Conservation (phyloP, 2,888 invertebrate genomes). For the Melinaea menophilus region DNA sequence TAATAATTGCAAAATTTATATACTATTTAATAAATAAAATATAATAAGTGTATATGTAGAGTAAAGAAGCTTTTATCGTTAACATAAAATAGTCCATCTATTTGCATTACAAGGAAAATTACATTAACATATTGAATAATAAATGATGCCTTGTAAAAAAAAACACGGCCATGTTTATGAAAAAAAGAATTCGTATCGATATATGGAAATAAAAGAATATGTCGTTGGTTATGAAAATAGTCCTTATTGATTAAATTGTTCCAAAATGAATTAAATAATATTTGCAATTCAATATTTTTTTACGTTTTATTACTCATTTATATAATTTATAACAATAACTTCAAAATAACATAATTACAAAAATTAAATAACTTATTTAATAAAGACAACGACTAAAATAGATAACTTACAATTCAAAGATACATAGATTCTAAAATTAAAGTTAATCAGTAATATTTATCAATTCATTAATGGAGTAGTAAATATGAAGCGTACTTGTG, state of each 20-base stretch:
- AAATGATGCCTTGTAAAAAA: slow-evolving; percentile 12
- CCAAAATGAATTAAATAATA: no score
- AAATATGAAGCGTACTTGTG: no score
- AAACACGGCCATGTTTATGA: slow-evolving; percentile 4
- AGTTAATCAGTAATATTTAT: slow-evolving; percentile 7
- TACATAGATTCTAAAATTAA: not conserved
- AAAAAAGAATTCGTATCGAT: slow-evolving; percentile 8
- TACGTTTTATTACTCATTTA: not conserved
- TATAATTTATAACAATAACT: not conserved
- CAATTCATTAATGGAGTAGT: no score
- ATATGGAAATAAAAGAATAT: slow-evolving; percentile 5
- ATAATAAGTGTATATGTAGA: not conserved
- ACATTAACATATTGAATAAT: slow-evolving; percentile 22
- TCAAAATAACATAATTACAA: no score
- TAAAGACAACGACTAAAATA: no score
- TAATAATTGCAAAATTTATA: no score
- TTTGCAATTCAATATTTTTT: no score
- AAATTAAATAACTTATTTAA: no score
- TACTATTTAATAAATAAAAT: not conserved
- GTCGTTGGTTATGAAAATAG: not conserved
- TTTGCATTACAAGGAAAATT: slow-evolving; percentile 14
- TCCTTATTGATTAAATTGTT: not conserved
- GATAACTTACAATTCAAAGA: no score
- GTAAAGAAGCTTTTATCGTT: slow-evolving; percentile 12
- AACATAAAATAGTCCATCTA: slow-evolving; percentile 17